Conservation (phyloP, 2,888 invertebrate genomes). For the Enchytraeus crypticus region DNA sequence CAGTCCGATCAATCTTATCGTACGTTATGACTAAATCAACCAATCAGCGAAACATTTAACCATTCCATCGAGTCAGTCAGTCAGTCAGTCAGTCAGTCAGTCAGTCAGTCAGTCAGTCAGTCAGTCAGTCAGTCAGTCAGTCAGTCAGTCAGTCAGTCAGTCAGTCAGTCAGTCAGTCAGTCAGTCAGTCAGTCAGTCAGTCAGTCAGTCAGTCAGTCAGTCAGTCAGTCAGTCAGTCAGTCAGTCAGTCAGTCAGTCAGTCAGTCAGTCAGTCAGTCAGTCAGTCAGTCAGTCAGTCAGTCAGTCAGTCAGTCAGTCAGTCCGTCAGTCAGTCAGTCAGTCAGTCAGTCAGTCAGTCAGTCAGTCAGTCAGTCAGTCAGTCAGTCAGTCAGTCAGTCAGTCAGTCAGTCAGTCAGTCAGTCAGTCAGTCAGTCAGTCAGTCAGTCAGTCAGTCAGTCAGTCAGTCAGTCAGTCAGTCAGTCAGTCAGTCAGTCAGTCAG, state of each 20-base stretch:
- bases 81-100: constrained; percentile 20
- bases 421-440: constrained; percentile 21
- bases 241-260: constrained; percentile 20
- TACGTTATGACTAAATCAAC: too few species aligned
- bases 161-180: constrained; percentile 20
- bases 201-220: constrained; percentile 20
- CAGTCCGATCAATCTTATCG: too few species aligned
- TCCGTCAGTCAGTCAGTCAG: constrained; percentile 20
- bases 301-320: constrained; percentile 20
- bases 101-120: constrained; percentile 20
- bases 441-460: constrained; percentile 22
- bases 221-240: constrained; percentile 20
- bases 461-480: constrained; percentile 22
- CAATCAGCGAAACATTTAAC: too few species aligned
- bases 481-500: constrained; percentile 21
- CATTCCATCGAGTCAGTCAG: too few species aligned
- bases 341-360: constrained; percentile 20
- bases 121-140: constrained; percentile 17
- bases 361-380: constrained; percentile 18
- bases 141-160: constrained; percentile 20
- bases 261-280: constrained; percentile 20
- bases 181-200: constrained; percentile 19
- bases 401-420: constrained; percentile 20
- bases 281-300: constrained; percentile 20
- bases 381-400: constrained; percentile 20